Evolutionary conservation across 2,797 vertebrate genomes (phyloP), one percentile per base, ranked within the genome.

Genomic region (Catamblyrhynchus diadema): DNA sequence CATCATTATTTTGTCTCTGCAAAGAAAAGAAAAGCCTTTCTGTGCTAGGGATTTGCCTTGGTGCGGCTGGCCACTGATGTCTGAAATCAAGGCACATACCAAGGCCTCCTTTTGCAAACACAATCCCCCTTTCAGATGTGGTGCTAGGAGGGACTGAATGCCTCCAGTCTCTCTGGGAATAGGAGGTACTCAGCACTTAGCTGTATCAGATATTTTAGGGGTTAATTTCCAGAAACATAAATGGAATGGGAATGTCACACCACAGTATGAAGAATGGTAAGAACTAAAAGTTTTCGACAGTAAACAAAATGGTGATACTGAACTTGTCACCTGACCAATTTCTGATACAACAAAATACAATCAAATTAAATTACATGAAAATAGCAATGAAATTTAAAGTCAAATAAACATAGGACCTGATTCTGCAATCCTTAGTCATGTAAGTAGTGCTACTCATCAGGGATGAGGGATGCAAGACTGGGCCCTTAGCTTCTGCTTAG

Each of bases 401-500:
- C 60, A 86, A 85, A 83, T 60, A 95, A 94, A 93, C 67, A 37
- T 0, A 85, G 87, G 92, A 94, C 91, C 83, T 86, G 82, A 81
- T 92, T 95, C 92, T 95, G 85, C 90, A 94, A 62, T 85, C 83
- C 95, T 96, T 87, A 95, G 86, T 95, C 86, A 89, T 66, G 71
- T 79, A 96, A 94, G 85, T 65, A 91, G 95, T 91, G 88, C 81
- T 75, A 54, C 93, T 88, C 60, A 90, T 88, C 2, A 2, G 86
- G 88, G 77, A 77, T 62, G 88, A 89, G 86, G 77, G 86, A 95
- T 61, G 81, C 91, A 95, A 96, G 78, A 90, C 6, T 79, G 91
- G 87, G 93, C 94, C 93, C 95, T 95, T 86, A 81, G 89, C 95
- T 96, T 97, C 97, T 94, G 94, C 96, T 96, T 97, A 81, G 44